phyloP scores from a whole-genome alignment of 2,797 vertebrate genomes.

The Cichlasoma orientale region DNA sequence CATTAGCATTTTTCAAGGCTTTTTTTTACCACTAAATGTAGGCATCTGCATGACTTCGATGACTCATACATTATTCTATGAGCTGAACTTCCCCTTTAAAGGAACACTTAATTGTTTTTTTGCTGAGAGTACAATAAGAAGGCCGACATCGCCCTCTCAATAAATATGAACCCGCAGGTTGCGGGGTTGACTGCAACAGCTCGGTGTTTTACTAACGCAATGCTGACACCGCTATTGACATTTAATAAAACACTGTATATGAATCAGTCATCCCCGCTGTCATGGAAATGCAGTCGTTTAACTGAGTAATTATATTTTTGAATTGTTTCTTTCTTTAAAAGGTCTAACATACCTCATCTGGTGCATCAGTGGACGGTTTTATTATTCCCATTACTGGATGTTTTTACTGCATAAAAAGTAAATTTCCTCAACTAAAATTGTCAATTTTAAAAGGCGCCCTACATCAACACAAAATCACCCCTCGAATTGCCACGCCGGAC shows the following conservation, averaged over 20 bases:
- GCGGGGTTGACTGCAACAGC: background rate
- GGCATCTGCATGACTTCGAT: background rate
- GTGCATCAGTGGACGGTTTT: background rate
- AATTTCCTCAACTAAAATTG: background rate
- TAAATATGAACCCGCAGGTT: background rate
- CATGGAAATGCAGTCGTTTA: background rate
- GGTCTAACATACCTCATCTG: too few relatives aligned
- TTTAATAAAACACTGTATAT: background rate
- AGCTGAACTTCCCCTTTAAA: background rate
- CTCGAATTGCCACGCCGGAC: background rate
- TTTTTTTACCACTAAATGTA: background rate
- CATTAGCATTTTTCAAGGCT: conserved; percentile 9
- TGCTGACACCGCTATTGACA: background rate
- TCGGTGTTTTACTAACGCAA: background rate
- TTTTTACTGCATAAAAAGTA: conserved; percentile 1
- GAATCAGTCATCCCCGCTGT: background rate
- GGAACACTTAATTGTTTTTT: background rate
- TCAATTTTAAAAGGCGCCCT: conserved; percentile 3
- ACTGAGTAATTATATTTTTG: background rate
- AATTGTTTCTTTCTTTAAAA: conserved; percentile 1
- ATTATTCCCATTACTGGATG: background rate
- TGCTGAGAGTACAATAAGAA: background rate
- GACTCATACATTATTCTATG: background rate
- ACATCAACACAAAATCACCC: background rate
- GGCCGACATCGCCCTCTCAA: background rate